Conservation (phyloP, 2,888 invertebrate genomes). For the Cephus pulcher region DNA sequence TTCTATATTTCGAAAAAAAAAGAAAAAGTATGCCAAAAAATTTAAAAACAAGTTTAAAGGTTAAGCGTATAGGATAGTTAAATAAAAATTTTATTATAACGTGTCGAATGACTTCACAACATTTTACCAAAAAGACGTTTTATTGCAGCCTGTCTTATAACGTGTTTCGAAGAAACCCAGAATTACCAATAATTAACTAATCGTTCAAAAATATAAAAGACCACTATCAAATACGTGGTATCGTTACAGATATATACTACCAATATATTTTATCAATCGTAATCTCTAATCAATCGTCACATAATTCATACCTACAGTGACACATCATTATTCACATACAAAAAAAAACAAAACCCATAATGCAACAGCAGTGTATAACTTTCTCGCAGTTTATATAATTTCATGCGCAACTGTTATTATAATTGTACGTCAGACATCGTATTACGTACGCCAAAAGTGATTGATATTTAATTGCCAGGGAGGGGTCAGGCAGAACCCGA, state of each 20-base stretch:
- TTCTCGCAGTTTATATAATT: neutral
- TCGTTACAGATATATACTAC: neutral
- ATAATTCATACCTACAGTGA: neutral
- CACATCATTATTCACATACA: neutral
- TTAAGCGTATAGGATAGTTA: neutral
- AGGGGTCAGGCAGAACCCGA: too few species aligned
- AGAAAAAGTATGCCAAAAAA: neutral
- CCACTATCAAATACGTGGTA: too few species aligned
- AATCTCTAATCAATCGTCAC: neutral
- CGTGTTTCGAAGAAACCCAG: neutral
- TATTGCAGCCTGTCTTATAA: neutral
- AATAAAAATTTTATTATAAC: neutral
- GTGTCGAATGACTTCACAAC: neutral
- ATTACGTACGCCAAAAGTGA: neutral
- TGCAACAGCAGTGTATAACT: neutral
- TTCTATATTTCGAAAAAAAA: too few species aligned
- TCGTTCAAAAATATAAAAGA: neutral
- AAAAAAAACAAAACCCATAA: neutral
- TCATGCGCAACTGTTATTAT: neutral
- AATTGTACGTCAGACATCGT: neutral
- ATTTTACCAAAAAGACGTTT: neutral
- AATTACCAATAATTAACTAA: neutral
- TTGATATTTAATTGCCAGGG: too few species aligned
- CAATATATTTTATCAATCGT: neutral
- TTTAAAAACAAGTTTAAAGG: neutral